These are phyloP conservation scores for Siderastrea siderea DNA, from an alignment of 92 coral and sea anemone species.

Conservation along the genomic window DNA sequence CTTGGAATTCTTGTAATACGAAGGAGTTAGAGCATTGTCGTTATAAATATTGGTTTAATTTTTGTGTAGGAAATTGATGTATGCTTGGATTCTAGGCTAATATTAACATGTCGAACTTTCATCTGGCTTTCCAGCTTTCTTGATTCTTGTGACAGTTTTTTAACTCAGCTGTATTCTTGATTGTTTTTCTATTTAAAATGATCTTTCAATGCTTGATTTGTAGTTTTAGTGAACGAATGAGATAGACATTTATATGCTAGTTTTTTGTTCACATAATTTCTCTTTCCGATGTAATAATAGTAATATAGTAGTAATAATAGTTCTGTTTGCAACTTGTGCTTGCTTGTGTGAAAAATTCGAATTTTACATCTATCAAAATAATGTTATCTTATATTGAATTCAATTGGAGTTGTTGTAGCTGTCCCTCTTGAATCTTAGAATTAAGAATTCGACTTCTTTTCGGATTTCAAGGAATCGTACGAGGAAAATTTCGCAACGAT, in stretches of 20 bases:
- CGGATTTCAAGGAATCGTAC: neutral
- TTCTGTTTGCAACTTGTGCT: no score
- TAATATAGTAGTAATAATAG: no score
- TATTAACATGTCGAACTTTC: neutral
- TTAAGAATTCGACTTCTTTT: neutral
- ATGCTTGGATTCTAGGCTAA: neutral
- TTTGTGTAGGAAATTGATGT: neutral
- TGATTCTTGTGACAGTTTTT: neutral
- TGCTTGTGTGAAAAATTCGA: neutral
- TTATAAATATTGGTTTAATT: conserved; percentile 19
- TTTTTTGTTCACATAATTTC: no score
- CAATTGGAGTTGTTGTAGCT: neutral
- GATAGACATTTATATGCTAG: no score
- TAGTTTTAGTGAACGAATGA: no score
- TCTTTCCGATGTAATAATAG: no score
- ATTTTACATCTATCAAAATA: neutral
- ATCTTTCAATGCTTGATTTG: no score
- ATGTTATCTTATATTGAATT: neutral
- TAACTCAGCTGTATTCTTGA: no score
- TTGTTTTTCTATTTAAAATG: neutral
- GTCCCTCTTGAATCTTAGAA: neutral
- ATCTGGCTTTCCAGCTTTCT: neutral
- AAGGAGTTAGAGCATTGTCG: neutral
- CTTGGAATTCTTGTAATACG: neutral
- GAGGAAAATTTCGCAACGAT: neutral